phyloP scores from a whole-genome alignment of 2,888 invertebrate genomes.

The Platypus cylindrus region DNA sequence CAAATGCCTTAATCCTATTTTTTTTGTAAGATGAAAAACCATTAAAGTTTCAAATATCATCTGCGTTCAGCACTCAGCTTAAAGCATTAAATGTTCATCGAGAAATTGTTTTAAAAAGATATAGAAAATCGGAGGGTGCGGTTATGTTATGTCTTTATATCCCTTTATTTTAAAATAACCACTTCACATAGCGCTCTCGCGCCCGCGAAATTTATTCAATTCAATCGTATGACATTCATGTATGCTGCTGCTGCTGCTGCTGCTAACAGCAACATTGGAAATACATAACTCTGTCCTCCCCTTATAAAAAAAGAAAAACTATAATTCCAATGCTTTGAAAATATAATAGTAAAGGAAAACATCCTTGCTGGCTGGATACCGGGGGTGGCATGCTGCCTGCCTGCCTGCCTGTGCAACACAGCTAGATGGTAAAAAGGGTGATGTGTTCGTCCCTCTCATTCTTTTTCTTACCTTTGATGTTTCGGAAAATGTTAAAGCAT shows the following conservation, averaged over 20 bases:
- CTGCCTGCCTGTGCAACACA: no score
- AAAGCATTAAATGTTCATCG: slow-evolving; percentile 4
- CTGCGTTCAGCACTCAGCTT: no score
- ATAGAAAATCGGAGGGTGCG: neutral
- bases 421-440: no score
- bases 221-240: slow-evolving; percentile 12
- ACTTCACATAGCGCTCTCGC: neutral
- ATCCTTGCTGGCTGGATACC: no score
- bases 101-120: slow-evolving; percentile 2
- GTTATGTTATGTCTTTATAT: no score
- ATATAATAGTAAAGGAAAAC: slow-evolving; percentile 22
- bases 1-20: no score
- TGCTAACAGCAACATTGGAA: slow-evolving; percentile 24
- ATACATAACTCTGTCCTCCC: slow-evolving; percentile 27
- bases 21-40: no score
- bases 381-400: no score
- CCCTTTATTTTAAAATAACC: slow-evolving; percentile 3
- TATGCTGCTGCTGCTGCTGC: slow-evolving; percentile 3
- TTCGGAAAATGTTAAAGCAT: slow-evolving; percentile 27
- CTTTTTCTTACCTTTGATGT: slow-evolving; percentile 30
- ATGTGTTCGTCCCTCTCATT: slow-evolving; percentile 26
- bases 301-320: no score
- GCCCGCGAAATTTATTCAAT: slow-evolving; percentile 21
- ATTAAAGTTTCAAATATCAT: no score
- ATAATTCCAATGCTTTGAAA: no score